Percentiles rank a stretch among this genome's conserved stretches.
These are phyloP conservation scores for Heteractis magnifica DNA, from an alignment of 92 coral and sea anemone species.

Conservation along the genomic window DNA sequence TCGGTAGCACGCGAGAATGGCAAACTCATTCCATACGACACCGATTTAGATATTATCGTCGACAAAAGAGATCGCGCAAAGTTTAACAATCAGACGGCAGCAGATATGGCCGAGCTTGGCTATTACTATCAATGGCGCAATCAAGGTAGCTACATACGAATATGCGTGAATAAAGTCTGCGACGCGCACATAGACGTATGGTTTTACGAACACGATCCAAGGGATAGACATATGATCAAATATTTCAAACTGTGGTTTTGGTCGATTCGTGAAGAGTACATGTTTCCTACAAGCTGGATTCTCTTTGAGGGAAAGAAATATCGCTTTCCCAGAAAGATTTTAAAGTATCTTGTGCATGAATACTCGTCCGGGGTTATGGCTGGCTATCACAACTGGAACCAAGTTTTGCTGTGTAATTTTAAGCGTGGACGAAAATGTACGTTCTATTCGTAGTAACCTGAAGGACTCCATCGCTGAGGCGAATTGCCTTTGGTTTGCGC, in stretches of 20 bases:
- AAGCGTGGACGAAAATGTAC: conserved; percentile 45
- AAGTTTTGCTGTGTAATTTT: conserved; percentile 38
- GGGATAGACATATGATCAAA: conserved; percentile 21
- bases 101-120: conserved; percentile 22
- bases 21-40: conserved; percentile 40
- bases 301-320: conserved; percentile 34
- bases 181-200: conserved; percentile 47
- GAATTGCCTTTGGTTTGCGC: neutral
- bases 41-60: conserved; percentile 39
- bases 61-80: conserved; percentile 38
- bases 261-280: conserved; percentile 20
- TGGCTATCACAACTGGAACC: conserved; percentile 42
- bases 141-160: conserved; percentile 17
- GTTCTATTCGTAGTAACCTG: conserved; percentile 11
- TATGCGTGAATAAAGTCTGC: conserved; percentile 31
- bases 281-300: conserved; percentile 37
- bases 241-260: conserved; percentile 32
- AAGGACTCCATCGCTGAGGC: neutral
- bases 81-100: conserved; percentile 27
- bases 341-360: conserved; percentile 31
- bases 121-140: conserved; percentile 17
- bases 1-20: conserved; percentile 46
- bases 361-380: conserved; percentile 38
- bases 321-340: conserved; percentile 37
- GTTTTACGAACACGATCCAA: conserved; percentile 33